Conservation (phyloP, 2,797 vertebrate genomes). For the Percopsis omiscomaycus region DNA sequence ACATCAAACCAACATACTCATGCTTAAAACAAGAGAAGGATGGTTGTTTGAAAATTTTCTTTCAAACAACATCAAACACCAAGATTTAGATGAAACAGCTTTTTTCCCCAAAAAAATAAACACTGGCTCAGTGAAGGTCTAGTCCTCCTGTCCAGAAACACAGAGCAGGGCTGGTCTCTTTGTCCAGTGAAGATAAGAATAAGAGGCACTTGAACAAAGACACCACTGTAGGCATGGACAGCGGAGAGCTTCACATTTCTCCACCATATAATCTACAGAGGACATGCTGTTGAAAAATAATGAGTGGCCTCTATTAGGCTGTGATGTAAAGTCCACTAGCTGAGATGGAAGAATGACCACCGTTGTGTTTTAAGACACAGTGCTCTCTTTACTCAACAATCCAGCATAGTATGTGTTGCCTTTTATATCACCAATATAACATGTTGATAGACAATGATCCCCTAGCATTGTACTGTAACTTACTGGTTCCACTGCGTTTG, state of each 20-base stretch:
- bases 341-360: constrained; percentile 39
- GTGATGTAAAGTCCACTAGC: constrained; percentile 57
- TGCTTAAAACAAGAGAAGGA: background rate
- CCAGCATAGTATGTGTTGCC: too few species aligned
- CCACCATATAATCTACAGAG: constrained; percentile 54
- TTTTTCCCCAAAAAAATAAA: background rate
- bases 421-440: constrained; percentile 28
- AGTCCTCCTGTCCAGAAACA: constrained; percentile 17
- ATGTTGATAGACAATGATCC: constrained; percentile 26
- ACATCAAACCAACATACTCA: background rate
- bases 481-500: background rate
- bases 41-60: background rate
- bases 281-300: constrained; percentile 41
- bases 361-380: constrained; percentile 26
- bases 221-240: constrained; percentile 52
- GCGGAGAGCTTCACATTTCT: constrained; percentile 53
- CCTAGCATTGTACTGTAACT: constrained; percentile 7
- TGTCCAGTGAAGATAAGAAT: constrained; percentile 51
- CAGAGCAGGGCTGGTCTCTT: constrained; percentile 22
- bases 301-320: constrained; percentile 31
- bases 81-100: background rate
- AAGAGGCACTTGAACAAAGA: constrained; percentile 60
- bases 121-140: constrained; percentile 1
- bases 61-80: background rate
- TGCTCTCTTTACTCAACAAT: too few species aligned